Evolutionary conservation across 1,140 invertebrate genomes (phyloP).

Genomic region (Mesaphorura yosii): DNA sequence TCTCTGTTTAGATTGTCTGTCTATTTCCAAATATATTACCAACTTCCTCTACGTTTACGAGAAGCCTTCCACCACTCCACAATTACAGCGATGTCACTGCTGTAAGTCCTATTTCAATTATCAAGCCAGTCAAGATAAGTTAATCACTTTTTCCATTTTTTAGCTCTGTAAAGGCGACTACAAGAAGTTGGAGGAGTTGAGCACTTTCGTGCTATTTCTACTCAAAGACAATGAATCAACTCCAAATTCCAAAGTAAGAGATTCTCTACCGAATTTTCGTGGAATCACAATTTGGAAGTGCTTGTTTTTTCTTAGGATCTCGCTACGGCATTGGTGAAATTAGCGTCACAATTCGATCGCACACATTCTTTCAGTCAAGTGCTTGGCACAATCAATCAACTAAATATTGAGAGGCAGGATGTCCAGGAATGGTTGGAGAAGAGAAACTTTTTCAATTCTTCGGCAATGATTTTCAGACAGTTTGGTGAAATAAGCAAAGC

Average conservation of each 20-base stretch:
- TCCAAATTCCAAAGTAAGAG: background rate
- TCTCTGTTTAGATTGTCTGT: no score
- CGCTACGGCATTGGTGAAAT: slow-evolving; percentile 21
- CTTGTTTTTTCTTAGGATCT: slow-evolving; percentile 21
- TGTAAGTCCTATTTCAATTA: slow-evolving; percentile 9
- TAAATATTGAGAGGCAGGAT: slow-evolving; percentile 24
- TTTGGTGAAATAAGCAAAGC: slow-evolving; percentile 12
- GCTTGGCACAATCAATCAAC: slow-evolving; percentile 1
- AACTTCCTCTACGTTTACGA: slow-evolving; percentile 16
- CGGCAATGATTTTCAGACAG: slow-evolving; percentile 11
- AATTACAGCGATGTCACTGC: slow-evolving; percentile 16
- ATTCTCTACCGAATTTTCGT: background rate
- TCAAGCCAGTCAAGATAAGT: background rate
- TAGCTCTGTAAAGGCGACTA: slow-evolving; percentile 12
- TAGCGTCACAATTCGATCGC: slow-evolving; percentile 15
- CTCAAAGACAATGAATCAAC: background rate
- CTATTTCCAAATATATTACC: slow-evolving; percentile 25
- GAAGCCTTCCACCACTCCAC: slow-evolving; percentile 19
- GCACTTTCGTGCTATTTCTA: slow-evolving; percentile 12
- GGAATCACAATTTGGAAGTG: background rate
- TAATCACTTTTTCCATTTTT: background rate
- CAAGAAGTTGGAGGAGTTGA: background rate
- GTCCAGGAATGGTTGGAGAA: slow-evolving; percentile 20
- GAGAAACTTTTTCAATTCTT: slow-evolving; percentile 9
- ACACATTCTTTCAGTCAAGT: slow-evolving; percentile 7